Evolutionary conservation across 1,140 invertebrate species (phyloP).

Genomic region (Cydia fagiglandana): DNA sequence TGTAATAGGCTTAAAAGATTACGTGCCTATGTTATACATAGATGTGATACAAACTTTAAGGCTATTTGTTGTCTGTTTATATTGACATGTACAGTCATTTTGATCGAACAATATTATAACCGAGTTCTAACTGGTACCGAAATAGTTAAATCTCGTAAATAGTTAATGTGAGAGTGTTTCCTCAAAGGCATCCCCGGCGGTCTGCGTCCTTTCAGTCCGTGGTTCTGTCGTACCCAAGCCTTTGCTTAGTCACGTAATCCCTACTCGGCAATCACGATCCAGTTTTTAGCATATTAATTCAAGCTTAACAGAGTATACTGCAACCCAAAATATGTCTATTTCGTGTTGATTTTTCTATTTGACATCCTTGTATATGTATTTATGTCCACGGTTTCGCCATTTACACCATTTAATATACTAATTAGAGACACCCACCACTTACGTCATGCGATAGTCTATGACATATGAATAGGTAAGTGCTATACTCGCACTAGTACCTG

Average conservation of each 20-base stretch:
- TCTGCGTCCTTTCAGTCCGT: constrained; percentile 1
- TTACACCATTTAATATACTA: too few species aligned
- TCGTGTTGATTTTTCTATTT: background rate
- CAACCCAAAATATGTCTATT: background rate
- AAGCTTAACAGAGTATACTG: background rate
- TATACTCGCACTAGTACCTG: too few species aligned
- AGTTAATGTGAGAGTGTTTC: background rate
- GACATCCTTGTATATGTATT: too few species aligned
- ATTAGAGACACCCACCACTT: too few species aligned
- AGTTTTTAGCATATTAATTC: background rate
- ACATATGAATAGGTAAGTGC: too few species aligned
- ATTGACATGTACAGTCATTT: background rate
- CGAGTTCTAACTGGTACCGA: background rate
- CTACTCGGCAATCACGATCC: background rate
- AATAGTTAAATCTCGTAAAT: background rate
- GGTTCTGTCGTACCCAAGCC: constrained; percentile 3
- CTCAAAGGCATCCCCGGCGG: background rate
- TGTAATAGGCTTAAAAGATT: constrained; percentile 25
- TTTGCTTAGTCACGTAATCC: constrained; percentile 14
- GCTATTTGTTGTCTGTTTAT: constrained; percentile 3
- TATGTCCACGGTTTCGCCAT: too few species aligned
- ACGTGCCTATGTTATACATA: background rate
- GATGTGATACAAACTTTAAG: background rate
- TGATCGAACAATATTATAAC: background rate
- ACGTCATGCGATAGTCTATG: too few species aligned